These are phyloP conservation scores for Venustaconcha ellipsiformis DNA, from an alignment of 1,140 invertebrate species.

Conservation along the genomic window DNA sequence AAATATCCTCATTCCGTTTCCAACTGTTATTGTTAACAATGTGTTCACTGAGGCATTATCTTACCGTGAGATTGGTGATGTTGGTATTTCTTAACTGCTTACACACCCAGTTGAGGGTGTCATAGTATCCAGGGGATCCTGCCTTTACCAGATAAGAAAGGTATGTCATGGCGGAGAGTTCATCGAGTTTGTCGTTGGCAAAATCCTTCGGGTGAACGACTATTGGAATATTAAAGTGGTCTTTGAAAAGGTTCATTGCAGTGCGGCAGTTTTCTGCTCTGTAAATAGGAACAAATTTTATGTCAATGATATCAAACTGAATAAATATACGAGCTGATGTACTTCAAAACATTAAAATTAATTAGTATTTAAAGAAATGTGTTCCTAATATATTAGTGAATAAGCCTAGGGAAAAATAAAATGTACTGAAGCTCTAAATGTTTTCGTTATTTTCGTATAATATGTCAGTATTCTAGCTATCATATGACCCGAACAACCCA, in stretches of 20 bases:
- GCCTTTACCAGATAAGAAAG: conserved; percentile 99
- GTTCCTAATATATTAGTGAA: too few species aligned
- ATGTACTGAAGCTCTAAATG: too few species aligned
- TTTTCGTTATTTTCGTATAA: too few species aligned
- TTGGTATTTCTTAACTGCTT: conserved; percentile 55
- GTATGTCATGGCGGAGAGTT: conserved; percentile 98
- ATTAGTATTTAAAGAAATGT: too few species aligned
- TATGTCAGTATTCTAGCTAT: too few species aligned
- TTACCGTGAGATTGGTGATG: conserved; percentile 90
- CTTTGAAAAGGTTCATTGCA: conserved; percentile 92
- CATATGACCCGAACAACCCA: too few species aligned
- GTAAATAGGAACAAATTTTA: conserved; percentile 10
- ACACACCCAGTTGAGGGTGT: conserved; percentile 92
- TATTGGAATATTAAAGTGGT: conserved; percentile 90
- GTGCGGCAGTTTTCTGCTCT: conserved; percentile 90
- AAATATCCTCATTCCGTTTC: too few species aligned
- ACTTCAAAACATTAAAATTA: background rate
- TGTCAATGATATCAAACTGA: background rate
- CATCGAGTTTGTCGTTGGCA: conserved; percentile 93
- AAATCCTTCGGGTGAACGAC: conserved; percentile 96
- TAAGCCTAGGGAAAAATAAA: too few species aligned
- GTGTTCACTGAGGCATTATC: conserved; percentile 26
- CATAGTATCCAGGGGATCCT: conserved; percentile 91
- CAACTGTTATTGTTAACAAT: too few species aligned
- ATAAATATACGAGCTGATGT: background rate